These are phyloP conservation scores for Aphodius granarius DNA, from an alignment of 2,888 invertebrate species.

Conservation along the genomic window DNA sequence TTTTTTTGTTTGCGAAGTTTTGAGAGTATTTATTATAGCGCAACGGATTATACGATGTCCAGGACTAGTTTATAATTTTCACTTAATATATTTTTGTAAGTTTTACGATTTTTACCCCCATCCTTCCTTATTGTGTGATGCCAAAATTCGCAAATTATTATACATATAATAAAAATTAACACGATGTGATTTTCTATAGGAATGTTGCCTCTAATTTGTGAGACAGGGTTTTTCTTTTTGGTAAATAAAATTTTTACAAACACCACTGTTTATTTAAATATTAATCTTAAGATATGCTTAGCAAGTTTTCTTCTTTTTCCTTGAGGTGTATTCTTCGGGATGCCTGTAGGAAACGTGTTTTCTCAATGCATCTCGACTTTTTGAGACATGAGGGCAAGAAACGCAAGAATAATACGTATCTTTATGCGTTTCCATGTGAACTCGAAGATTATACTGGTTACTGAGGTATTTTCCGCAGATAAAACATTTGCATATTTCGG, in stretches of 20 bases:
- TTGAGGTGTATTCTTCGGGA: slow-evolving; percentile 60
- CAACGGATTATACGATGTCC: neutral
- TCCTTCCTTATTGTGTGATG: neutral
- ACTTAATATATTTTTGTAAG: neutral
- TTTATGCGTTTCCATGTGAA: slow-evolving; percentile 90
- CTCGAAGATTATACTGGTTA: slow-evolving; percentile 87
- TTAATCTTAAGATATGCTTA: slow-evolving; percentile 2
- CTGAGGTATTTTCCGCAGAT: slow-evolving; percentile 87
- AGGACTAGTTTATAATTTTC: neutral
- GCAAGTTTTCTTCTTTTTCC: slow-evolving; percentile 49
- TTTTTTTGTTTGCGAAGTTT: neutral
- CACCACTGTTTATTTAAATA: neutral
- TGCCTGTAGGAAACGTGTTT: slow-evolving; percentile 89
- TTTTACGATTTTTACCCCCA: neutral
- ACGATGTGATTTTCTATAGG: neutral
- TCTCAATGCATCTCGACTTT: slow-evolving; percentile 82
- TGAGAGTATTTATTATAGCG: neutral
- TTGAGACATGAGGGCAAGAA: slow-evolving; percentile 84
- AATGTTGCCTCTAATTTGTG: neutral
- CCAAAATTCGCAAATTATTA: neutral
- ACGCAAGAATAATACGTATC: slow-evolving; percentile 86
- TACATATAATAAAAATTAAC: neutral
- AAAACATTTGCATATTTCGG: slow-evolving; percentile 64
- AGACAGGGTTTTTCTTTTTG: slow-evolving; percentile 4
- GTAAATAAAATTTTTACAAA: slow-evolving; percentile 9